Evolutionary conservation across 1,140 invertebrate species (phyloP), one percentile per base, ranked within the genome.

Genomic region (Drosophila pachea): DNA sequence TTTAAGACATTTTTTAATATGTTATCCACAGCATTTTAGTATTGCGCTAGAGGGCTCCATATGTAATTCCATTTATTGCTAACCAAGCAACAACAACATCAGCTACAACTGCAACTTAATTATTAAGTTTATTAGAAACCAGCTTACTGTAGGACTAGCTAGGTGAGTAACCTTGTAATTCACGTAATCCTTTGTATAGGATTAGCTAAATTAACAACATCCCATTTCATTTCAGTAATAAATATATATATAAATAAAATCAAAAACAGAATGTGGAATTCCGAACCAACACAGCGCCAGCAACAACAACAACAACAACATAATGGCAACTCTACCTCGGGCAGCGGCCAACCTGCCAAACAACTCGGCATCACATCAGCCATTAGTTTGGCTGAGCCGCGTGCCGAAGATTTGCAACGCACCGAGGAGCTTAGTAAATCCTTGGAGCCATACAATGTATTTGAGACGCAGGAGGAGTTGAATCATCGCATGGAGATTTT

Each of bases 301-400:
- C 73, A 52, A 14, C 49, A 48, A 11, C 45, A 68, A 32, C 70
- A 71, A 36, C 58, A 72, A 33, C 64, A 40, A 32, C 74, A 77
- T n/a, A 87, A 83, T 87, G 78, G 78, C 68, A 86, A 75, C 47
- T 66, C 73, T 73, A 83, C 78, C 79, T 83, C 82, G 58, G 64
- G 62, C 59, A 61, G 59, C 65, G 55, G 53, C 16, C 76, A 77
- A 54, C 79, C 77, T 16, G 68, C 78, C 58, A 89, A 91, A 89
- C 94, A 93, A 29, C 86, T 95, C 75, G 97, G 97, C 42, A 97
- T 99, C 93, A 98, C 97, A 5, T 97, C 97, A 33, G 96, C 97
- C 47, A 97, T 99, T 66, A 98, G 95, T 74, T 91, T 94, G 76
- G 96, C 97, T 78, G 92, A 92, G 53, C 97, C 98, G 12, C 97